These are phyloP conservation scores for Epizoanthus rinbou DNA, from an alignment of 92 coral and sea anemone species.

Conservation along the genomic window DNA sequence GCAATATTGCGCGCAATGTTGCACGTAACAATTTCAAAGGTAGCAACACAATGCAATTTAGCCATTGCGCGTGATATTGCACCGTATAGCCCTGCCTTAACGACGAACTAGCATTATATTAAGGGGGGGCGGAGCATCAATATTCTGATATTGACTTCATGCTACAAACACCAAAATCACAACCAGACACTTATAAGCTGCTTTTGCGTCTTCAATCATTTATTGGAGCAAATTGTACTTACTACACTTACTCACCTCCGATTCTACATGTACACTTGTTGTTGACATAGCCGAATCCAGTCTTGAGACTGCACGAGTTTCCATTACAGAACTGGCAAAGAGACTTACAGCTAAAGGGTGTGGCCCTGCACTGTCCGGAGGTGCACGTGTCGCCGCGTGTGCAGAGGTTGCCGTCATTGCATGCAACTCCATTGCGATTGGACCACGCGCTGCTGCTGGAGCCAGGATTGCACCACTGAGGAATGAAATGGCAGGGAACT, in stretches of 20 bases:
- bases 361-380: slow-evolving; percentile 78
- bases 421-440: slow-evolving; percentile 76
- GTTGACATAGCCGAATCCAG: slow-evolving; percentile 86
- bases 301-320: slow-evolving; percentile 76
- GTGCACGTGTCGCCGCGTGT: slow-evolving; percentile 81
- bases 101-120: no score
- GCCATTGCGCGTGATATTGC: no score
- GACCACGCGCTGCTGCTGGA: slow-evolving; percentile 79
- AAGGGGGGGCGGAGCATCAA: no score
- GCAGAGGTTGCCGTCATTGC: slow-evolving; percentile 82
- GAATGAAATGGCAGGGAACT: no score
- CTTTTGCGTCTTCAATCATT: no score
- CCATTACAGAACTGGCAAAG: slow-evolving; percentile 89
- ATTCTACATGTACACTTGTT: slow-evolving; percentile 89
- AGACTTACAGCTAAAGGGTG: slow-evolving; percentile 72
- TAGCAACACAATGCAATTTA: no score
- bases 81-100: no score
- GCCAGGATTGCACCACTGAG: slow-evolving; percentile 81
- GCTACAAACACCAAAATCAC: neutral
- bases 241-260: slow-evolving; percentile 55
- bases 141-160: no score
- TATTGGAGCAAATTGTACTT: no score
- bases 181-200: no score
- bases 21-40: no score
- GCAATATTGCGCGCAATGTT: no score